Conservation (phyloP, 2,888 invertebrate species). For the Drosophila mayaguana region DNA sequence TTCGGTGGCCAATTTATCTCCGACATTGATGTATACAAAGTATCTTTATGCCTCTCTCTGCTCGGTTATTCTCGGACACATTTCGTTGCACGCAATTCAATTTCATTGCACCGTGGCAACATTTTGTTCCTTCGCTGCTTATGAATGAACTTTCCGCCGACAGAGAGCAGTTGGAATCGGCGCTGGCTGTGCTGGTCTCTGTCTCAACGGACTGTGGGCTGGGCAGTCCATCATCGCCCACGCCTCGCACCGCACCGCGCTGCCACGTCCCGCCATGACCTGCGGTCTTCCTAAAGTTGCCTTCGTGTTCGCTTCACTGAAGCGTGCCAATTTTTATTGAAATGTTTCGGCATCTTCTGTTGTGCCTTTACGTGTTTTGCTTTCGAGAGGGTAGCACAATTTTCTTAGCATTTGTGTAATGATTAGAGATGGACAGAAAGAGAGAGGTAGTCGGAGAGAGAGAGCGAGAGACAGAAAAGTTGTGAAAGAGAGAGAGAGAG, state of each 20-base stretch:
- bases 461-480: not conserved
- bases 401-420: not conserved
- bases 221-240: conserved; percentile 73
- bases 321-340: conserved; percentile 76
- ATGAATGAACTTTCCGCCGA: conserved; percentile 63
- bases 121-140: conserved; percentile 47
- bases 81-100: conserved; percentile 67
- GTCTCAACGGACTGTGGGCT: conserved; percentile 33
- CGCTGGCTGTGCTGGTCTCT: conserved; percentile 15
- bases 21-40: conserved; percentile 45
- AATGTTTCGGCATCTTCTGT: conserved; percentile 69
- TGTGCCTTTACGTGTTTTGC: conserved; percentile 22
- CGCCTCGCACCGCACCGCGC: conserved; percentile 26
- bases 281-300: conserved; percentile 27
- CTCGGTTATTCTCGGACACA: conserved; percentile 33
- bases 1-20: conserved; percentile 47
- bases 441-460: not conserved
- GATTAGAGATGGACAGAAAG: not conserved
- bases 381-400: conserved; percentile 3
- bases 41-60: conserved; percentile 47
- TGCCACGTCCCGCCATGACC: not conserved
- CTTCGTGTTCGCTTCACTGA: conserved; percentile 68
- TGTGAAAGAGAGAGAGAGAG: not conserved
- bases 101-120: conserved; percentile 69
- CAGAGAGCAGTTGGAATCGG: conserved; percentile 10